phyloP scores from a whole-genome alignment of 2,797 vertebrate genomes.

The Erpetoichthys calabaricus region DNA sequence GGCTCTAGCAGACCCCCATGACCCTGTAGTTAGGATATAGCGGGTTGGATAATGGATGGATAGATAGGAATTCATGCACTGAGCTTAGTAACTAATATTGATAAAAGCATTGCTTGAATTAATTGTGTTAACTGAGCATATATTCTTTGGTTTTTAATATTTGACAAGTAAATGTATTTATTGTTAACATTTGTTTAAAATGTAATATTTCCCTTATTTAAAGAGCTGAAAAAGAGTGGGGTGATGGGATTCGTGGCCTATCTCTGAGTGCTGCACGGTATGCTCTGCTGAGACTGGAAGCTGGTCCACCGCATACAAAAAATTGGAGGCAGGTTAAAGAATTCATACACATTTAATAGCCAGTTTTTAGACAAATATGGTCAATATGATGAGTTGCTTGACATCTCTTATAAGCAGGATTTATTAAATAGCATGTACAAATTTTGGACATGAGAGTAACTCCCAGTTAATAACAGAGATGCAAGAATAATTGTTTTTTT shows the following conservation, averaged over 20 bases:
- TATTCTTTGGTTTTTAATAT: too few relatives aligned
- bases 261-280: conserved; percentile 89
- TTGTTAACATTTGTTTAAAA: not conserved
- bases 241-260: conserved; percentile 87
- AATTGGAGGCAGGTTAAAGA: conserved; percentile 76
- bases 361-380: not conserved
- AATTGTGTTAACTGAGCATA: too few relatives aligned
- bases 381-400: not conserved
- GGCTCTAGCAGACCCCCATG: too few relatives aligned
- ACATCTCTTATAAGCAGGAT: not conserved
- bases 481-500: too few relatives aligned
- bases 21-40: too few relatives aligned
- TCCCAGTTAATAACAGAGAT: too few relatives aligned
- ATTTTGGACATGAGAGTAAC: too few relatives aligned
- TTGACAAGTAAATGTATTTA: not conserved
- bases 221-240: conserved; percentile 97
- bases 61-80: too few relatives aligned
- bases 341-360: not conserved
- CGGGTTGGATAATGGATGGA: too few relatives aligned
- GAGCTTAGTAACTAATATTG: too few relatives aligned
- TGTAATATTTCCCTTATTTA: conserved; percentile 15
- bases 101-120: too few relatives aligned
- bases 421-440: too few relatives aligned
- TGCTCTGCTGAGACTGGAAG: conserved; percentile 75
- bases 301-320: conserved; percentile 90